These are phyloP conservation scores for Atopsyche davidsoni DNA, from an alignment of 1,140 invertebrate genomes.

Conservation along the genomic window DNA sequence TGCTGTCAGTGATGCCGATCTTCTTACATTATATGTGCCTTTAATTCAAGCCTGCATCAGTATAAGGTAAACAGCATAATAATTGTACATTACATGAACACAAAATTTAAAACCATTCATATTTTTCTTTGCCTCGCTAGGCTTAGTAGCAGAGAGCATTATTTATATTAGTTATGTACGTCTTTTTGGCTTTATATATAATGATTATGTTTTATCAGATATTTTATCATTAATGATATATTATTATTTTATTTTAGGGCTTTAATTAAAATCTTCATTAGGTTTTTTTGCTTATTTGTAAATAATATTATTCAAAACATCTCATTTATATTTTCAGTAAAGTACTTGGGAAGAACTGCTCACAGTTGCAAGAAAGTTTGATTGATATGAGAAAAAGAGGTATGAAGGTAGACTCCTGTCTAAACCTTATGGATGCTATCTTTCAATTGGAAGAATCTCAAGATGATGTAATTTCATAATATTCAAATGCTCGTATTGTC, in stretches of 20 bases:
- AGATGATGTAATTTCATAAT: too few species aligned
- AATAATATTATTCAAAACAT: too few species aligned
- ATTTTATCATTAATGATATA: neutral
- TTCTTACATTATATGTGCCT: conserved; percentile 62
- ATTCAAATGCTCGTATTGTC: too few species aligned
- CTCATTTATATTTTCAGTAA: conserved; percentile 45
- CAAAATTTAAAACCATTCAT: neutral
- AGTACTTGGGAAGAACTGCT: conserved; percentile 56
- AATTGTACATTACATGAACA: too few species aligned
- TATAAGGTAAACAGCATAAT: conserved; percentile 48
- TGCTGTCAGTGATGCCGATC: conserved; percentile 58
- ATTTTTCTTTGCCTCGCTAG: too few species aligned
- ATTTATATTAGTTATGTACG: too few species aligned
- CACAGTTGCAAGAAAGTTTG: conserved; percentile 53
- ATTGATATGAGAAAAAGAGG: conserved; percentile 53
- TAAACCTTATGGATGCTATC: conserved; percentile 53
- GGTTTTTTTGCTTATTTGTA: neutral
- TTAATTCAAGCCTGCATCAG: conserved; percentile 60
- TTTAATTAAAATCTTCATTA: neutral
- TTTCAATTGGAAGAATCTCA: conserved; percentile 46
- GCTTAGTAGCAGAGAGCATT: too few species aligned
- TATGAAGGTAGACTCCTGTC: conserved; percentile 52
- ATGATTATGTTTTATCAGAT: conserved; percentile 10
- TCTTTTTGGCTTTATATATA: too few species aligned
- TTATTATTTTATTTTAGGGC: neutral